Percentiles rank a stretch among this genome's conserved stretches.
phyloP scores from a whole-genome alignment of 2,113 vertebrate genomes.

The Pandion haliaetus region DNA sequence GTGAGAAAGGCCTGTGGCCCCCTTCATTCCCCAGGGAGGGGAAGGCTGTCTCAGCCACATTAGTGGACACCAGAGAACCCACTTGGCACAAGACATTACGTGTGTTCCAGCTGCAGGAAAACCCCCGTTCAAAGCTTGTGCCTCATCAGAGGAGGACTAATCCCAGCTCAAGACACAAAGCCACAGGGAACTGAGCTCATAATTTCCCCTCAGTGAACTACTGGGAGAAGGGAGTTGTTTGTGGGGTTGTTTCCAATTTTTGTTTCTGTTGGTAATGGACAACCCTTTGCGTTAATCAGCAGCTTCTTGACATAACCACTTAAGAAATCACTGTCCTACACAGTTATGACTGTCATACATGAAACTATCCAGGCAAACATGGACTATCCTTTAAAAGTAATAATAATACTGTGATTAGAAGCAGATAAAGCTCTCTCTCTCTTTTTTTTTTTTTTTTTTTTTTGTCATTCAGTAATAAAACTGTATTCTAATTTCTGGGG shows the following conservation, averaged over 20 bases:
- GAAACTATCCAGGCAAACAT: neutral
- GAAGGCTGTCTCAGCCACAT: neutral
- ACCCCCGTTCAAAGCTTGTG: neutral
- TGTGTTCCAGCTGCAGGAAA: neutral
- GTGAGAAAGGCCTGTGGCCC: fast-evolving
- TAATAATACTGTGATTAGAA: neutral
- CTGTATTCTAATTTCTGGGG: neutral
- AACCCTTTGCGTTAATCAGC: neutral
- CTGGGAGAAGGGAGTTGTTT: neutral
- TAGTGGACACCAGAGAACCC: neutral
- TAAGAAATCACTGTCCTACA: neutral
- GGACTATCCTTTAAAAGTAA: neutral
- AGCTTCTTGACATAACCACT: neutral
- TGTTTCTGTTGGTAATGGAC: neutral
- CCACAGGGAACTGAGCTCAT: neutral
- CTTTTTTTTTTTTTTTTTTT: neutral
- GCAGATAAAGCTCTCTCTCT: neutral
- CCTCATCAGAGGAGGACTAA: neutral
- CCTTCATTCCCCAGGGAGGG: neutral
- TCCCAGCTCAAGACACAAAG: neutral
- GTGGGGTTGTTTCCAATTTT: neutral
- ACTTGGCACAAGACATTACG: neutral
- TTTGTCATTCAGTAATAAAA: neutral
- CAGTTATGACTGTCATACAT: neutral
- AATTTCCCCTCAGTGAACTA: neutral